Conservation (phyloP, 2,113 vertebrate genomes). For the Diglossa brunneiventris region DNA sequence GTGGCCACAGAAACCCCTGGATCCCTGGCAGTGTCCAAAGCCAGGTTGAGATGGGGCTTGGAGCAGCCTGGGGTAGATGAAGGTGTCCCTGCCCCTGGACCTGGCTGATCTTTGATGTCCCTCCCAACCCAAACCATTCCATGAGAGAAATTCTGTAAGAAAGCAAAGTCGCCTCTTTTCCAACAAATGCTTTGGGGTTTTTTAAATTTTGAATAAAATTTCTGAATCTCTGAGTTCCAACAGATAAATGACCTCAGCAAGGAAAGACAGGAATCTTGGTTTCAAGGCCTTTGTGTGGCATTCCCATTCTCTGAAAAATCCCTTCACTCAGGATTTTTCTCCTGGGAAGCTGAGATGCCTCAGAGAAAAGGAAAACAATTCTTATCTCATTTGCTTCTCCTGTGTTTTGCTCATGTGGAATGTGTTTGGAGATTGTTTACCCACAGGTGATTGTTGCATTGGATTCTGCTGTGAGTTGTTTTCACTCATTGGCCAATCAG, state of each 20-base stretch:
- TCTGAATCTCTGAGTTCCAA: neutral
- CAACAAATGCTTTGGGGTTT: accelerated
- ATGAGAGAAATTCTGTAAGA: neutral
- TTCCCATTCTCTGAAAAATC: too few species aligned
- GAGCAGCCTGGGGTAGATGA: neutral
- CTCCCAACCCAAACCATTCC: neutral
- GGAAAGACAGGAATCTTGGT: neutral
- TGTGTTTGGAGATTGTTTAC: too few species aligned
- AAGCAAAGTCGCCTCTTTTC: neutral
- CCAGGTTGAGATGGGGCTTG: neutral
- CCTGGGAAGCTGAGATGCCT: too few species aligned
- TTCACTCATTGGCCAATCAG: too few species aligned
- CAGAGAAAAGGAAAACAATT: too few species aligned
- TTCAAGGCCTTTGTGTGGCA: neutral
- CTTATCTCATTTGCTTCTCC: too few species aligned
- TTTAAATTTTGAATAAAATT: neutral
- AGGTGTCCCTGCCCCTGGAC: neutral
- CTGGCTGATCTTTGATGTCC: neutral
- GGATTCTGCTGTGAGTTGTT: too few species aligned
- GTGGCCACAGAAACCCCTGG: accelerated
- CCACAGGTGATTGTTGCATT: too few species aligned
- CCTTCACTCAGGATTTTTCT: too few species aligned
- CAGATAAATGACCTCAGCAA: neutral
- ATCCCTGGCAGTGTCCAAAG: neutral
- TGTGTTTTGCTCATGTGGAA: too few species aligned